Evolutionary conservation across 2,113 vertebrate genomes (phyloP), one percentile per base, ranked within the genome.

Genomic region (Peucedramus taeniatus): DNA sequence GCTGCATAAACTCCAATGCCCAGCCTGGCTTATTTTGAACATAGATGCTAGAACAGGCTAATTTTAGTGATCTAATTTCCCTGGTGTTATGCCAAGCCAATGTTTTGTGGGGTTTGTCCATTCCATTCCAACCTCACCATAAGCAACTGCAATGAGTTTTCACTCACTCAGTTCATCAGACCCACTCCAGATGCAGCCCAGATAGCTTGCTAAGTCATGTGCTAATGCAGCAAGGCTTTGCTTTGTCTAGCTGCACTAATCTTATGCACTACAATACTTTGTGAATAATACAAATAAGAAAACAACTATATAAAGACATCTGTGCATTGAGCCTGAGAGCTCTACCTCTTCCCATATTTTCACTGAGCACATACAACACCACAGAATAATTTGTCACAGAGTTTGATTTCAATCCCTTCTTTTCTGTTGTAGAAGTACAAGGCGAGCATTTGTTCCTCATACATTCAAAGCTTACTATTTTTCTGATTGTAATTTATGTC

Each of bases 401-500:
- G 35, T 69, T 90, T 87, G 75, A 92, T 80, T 90, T 92, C 75
- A 90, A n/a, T 63, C 31, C 11, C 28, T 61, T 84, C 35, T 91
- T 84, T 80, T 68, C 53, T 57, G 12, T 86, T 92, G 39, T 40
- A 59, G 45, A 74, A 89, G 19, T 83, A 76, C 35, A 18, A 83
- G 66, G 13, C 0, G 0, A 92, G 16, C 27, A 53, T 90, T 95
- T 90, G 61, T 83, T 93, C 42, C 15, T 89, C n/a, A 40, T 60
- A 26, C 10, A 20, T 87, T 89, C 72, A 95, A 87, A 91, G 33
- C 42, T 23, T 81, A 24, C 53, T 57, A 9, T 70, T 94, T 84
- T 93, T 89, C 77, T 94, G 84, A 82, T 94, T 35, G 28, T 87
- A 89, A 77, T 95, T 95, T 91, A 75, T 33, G 56, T 78, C 74